Conservation (phyloP, 2,888 invertebrate genomes). For the Aromia moschata region DNA sequence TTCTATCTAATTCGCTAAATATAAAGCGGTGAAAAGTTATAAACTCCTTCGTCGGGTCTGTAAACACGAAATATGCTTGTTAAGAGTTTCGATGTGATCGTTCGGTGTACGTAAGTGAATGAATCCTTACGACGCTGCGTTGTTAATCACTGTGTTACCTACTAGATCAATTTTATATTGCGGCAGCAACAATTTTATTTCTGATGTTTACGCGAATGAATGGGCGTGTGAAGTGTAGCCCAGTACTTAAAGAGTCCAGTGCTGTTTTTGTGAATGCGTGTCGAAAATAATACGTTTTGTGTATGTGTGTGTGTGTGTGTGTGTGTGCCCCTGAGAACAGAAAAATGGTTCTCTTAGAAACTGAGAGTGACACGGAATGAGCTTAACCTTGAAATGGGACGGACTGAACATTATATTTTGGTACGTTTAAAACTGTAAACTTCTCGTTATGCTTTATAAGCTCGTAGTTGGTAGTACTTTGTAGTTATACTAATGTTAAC, state of each 20-base stretch:
- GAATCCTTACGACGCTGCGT: slow-evolving; percentile 43
- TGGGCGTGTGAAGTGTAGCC: not conserved
- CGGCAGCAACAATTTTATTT: slow-evolving; percentile 5
- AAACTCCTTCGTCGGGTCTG: slow-evolving; percentile 50
- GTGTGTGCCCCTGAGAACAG: not conserved
- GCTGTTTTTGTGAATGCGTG: slow-evolving; percentile 7
- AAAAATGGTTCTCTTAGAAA: slow-evolving; percentile 5
- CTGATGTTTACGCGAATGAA: slow-evolving; percentile 19
- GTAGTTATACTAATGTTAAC: too few species aligned
- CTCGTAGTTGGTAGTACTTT: too few species aligned
- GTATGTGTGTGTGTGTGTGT: slow-evolving; percentile 2
- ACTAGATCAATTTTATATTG: slow-evolving; percentile 32
- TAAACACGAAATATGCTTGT: slow-evolving; percentile 53
- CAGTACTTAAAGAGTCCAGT: slow-evolving; percentile 10
- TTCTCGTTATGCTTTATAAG: too few species aligned
- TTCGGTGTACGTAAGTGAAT: slow-evolving; percentile 32
- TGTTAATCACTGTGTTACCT: slow-evolving; percentile 15
- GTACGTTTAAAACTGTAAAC: slow-evolving; percentile 38
- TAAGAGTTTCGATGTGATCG: slow-evolving; percentile 43
- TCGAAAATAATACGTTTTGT: slow-evolving; percentile 9
- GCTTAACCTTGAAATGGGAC: slow-evolving; percentile 43
- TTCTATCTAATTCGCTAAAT: slow-evolving; percentile 53
- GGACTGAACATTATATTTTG: slow-evolving; percentile 40
- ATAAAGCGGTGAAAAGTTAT: slow-evolving; percentile 54
- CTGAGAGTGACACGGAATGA: slow-evolving; percentile 18